A percentile compares a stretch with the other conserved stretches of the same genome.
These are phyloP conservation scores for Datnioides undecimradiatus DNA, from an alignment of 2,113 vertebrate species.

Conservation along the genomic window DNA sequence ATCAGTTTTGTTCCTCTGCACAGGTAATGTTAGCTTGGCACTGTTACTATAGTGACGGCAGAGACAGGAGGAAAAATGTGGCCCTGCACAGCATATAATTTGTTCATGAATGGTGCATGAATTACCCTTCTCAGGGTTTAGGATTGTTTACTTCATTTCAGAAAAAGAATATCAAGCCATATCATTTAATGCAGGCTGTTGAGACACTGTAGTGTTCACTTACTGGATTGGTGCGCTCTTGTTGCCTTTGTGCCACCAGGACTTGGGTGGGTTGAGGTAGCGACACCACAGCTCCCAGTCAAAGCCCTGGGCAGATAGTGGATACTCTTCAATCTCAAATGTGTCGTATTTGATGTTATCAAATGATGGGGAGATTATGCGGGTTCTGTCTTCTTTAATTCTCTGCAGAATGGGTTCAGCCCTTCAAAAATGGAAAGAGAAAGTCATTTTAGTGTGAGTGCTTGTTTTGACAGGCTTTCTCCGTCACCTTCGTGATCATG, in stretches of 20 bases:
- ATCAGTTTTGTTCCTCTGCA: conserved; percentile 48
- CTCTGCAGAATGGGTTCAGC: conserved; percentile 94
- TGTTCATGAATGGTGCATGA: conserved; percentile 3
- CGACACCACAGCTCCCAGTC: conserved; percentile 99
- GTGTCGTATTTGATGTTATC: conserved; percentile 99
- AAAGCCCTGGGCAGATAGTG: conserved; percentile 95
- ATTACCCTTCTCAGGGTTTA: background rate
- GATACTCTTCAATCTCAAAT: conserved; percentile 98
- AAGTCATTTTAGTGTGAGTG: conserved; percentile 31
- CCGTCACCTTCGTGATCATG: conserved; percentile 31
- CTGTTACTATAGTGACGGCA: conserved; percentile 54
- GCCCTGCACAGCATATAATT: conserved; percentile 18
- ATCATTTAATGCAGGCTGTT: background rate
- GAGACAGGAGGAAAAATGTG: conserved; percentile 20
- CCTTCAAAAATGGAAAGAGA: conserved; percentile 81
- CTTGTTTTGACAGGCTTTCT: conserved; percentile 36
- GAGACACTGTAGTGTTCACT: conserved; percentile 4
- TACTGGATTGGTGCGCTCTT: conserved; percentile 96
- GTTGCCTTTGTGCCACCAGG: conserved; percentile 96
- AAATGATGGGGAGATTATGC: conserved; percentile 96
- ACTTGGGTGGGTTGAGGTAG: conserved; percentile 96
- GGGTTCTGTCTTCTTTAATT: conserved; percentile 95
- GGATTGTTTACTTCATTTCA: background rate
- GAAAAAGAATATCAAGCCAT: background rate
- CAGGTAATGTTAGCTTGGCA: conserved; percentile 32